Conservation (phyloP, 1,140 invertebrate species). For the fruit fly (Drosophila melanogaster) region DNA sequence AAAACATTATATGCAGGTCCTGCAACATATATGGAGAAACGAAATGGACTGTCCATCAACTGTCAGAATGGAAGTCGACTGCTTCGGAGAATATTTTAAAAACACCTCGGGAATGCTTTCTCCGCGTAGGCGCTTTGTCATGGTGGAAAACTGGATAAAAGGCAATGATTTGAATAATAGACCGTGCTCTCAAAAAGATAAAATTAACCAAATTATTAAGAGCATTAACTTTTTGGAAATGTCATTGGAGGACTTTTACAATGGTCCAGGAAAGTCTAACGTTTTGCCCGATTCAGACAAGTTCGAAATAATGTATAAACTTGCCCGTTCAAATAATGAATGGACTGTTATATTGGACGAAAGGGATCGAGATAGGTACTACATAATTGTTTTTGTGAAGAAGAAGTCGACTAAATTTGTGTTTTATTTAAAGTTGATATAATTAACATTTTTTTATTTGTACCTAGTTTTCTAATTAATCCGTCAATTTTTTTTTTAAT, state of each 20-base stretch:
- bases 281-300: slow-evolving; percentile 6
- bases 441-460: too few species aligned
- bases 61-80: background rate
- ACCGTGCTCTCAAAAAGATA: too few species aligned
- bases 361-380: too few species aligned
- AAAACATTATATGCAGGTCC: background rate
- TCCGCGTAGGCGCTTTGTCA: background rate
- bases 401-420: too few species aligned
- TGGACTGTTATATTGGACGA: too few species aligned
- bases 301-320: background rate
- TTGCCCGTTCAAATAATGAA: background rate
- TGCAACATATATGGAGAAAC: background rate
- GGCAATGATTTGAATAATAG: background rate
- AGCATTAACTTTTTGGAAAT: background rate
- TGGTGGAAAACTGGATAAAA: background rate
- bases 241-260: background rate
- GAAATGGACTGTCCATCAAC: background rate
- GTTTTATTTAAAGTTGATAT: too few species aligned
- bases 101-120: background rate
- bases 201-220: background rate
- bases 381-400: too few species aligned
- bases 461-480: too few species aligned
- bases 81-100: background rate
- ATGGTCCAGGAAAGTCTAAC: slow-evolving; percentile 5
- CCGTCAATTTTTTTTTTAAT: too few species aligned